Base-by-base conservation (phyloP, 2,888 invertebrate species). In the Coronaproctus castanopsis region DNA sequence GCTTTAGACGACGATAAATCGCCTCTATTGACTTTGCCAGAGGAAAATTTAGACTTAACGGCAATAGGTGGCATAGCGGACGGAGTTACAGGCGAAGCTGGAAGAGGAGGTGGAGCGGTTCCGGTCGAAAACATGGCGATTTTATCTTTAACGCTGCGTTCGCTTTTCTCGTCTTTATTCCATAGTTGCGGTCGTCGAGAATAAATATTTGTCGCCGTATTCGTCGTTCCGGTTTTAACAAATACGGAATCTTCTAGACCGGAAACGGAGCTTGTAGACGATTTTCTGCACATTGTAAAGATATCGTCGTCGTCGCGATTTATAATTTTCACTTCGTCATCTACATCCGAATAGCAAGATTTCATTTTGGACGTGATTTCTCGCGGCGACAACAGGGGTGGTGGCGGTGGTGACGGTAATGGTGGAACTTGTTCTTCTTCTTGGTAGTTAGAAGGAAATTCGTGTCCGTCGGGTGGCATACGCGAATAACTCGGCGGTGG, bases 391-490 rank as follows among this genome's bases (percentile, higher is more conserved):
- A 69, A 73, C 71, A 73, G 51, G 55, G 54, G 60, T 54, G 52
- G 21, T 21, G 52, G 2, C 10, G 24, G 23, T 5, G 51, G 3
- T 2, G 21, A 2, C 21, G 49, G 21, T 10, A 36, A n/a, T 14
- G 55, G 24, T 19, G 55, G n/a, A 18, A 36, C 24, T 14, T 20
- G 54, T n/a, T 14, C 24, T 18, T 24, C 18, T 61, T 63, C 65
- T 67, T 62, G 65, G 67, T 66, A 67, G 66, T 78, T 80, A 66
- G 81, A 81, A 58, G 86, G 85, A 70, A 85, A 85, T 71, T 87
- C 87, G 71, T 85, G 84, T 67, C 86, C 86, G 72, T 87, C 86
- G 52, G 86, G 86, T 65, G 86, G 86, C 70, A 84, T 81, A 67
- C 86, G 77, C 56, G 83, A 82, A 69, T 81, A 70, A 57, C 70